Evolutionary conservation across 2,888 invertebrate genomes (phyloP).

Genomic region (Campoplex capitator): DNA sequence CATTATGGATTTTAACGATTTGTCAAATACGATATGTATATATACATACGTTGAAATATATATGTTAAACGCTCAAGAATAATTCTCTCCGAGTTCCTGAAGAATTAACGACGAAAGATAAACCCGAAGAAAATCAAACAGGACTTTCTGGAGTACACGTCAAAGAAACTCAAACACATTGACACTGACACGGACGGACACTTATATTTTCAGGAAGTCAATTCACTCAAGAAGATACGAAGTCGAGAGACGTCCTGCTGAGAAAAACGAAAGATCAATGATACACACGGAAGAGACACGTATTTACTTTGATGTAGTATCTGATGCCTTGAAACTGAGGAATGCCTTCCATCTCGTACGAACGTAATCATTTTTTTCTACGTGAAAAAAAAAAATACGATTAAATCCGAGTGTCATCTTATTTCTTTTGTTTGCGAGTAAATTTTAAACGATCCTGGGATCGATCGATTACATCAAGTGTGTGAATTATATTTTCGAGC

Average conservation of each 20-base stretch:
- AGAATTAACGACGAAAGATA: conserved; percentile 28
- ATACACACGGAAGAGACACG: conserved; percentile 22
- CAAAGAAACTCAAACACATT: neutral
- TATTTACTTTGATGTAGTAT: conserved; percentile 34
- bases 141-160: conserved; percentile 14
- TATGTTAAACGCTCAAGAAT: conserved; percentile 45
- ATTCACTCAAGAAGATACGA: neutral
- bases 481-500: conserved; percentile 42
- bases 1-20: conserved; percentile 34
- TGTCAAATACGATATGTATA: conserved; percentile 12
- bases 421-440: conserved; percentile 23
- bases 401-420: conserved; percentile 7
- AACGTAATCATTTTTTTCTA: conserved; percentile 61
- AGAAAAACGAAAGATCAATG: conserved; percentile 24
- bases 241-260: neutral
- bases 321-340: conserved; percentile 61
- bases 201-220: conserved; percentile 35
- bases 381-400: neutral
- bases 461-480: conserved; percentile 35
- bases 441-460: conserved; percentile 12
- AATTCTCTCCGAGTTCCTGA: conserved; percentile 53
- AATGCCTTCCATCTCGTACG: conserved; percentile 64
- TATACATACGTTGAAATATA: neutral
- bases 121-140: neutral
- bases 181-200: neutral